Percentiles rank a stretch among this genome's conserved stretches.
phyloP scores from a whole-genome alignment of 1,140 invertebrate species.

The Anagrus nilaparvatae region DNA sequence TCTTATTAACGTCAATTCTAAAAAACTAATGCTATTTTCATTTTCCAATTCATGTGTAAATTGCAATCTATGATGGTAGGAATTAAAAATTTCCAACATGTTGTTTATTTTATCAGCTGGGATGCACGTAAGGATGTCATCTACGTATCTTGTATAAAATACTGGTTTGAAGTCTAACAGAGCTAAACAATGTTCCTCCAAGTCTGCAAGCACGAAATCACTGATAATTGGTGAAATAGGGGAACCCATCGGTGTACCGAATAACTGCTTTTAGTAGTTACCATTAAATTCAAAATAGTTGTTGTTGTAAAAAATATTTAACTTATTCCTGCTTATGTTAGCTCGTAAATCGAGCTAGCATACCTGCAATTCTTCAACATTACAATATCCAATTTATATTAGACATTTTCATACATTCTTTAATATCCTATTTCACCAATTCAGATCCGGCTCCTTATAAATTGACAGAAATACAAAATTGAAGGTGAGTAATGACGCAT shows the following conservation, averaged over 20 bases:
- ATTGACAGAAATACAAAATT: too few species aligned
- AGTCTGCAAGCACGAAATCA: conserved; percentile 19
- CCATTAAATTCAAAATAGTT: conserved; percentile 5
- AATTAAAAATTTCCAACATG: conserved; percentile 8
- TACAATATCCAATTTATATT: too few species aligned
- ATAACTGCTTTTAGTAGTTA: conserved; percentile 4
- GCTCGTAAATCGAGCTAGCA: too few species aligned
- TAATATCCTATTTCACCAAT: too few species aligned
- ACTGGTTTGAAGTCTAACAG: not conserved
- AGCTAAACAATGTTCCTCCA: conserved; percentile 18
- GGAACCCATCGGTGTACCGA: conserved; percentile 8
- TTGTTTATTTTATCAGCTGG: conserved; percentile 1
- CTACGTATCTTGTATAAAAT: conserved; percentile 6
- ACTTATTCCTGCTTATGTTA: too few species aligned
- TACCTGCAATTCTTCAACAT: too few species aligned
- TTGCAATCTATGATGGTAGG: conserved; percentile 3
- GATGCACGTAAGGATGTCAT: conserved; percentile 6
- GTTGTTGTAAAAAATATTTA: not conserved
- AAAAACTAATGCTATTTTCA: not conserved
- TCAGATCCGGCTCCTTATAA: too few species aligned
- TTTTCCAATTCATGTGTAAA: conserved; percentile 11
- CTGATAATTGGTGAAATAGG: conserved; percentile 7
- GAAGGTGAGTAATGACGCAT: too few species aligned
- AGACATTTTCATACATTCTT: too few species aligned
- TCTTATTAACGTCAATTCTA: too few species aligned